phyloP scores from a whole-genome alignment of 1,140 invertebrate genomes.

The Drosophila persimilis region DNA sequence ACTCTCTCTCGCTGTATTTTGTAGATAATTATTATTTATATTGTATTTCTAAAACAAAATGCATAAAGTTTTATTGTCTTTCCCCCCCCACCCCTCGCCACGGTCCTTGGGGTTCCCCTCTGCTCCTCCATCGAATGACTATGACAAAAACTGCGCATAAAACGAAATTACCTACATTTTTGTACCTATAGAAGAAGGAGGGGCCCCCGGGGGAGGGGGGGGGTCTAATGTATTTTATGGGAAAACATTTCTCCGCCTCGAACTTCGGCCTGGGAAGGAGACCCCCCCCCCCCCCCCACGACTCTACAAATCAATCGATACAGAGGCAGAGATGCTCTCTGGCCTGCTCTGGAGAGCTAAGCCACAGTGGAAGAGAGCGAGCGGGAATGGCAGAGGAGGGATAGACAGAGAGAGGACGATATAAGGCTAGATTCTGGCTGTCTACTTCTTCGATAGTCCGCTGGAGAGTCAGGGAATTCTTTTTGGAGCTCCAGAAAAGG shows the following conservation, averaged over 20 bases:
- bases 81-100: conserved; percentile 1
- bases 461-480: no score
- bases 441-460: no score
- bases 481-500: no score
- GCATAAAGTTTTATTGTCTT: conserved; percentile 75
- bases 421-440: no score
- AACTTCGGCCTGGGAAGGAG: no score
- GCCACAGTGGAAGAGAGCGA: no score
- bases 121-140: background rate
- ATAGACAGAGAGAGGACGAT: no score
- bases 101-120: background rate
- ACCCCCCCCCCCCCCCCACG: no score
- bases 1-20: background rate
- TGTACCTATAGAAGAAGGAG: conserved; percentile 38
- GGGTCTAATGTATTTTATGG: conserved; percentile 27
- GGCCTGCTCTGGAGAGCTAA: no score
- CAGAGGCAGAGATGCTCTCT: no score
- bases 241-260: conserved; percentile 15
- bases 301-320: conserved; percentile 25
- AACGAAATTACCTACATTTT: conserved; percentile 67
- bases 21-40: conserved; percentile 78
- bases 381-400: no score
- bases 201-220: background rate
- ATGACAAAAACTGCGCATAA: conserved; percentile 73
- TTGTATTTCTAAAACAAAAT: conserved; percentile 78